Evolutionary conservation across 2,113 vertebrate genomes (phyloP).

Genomic region (Eudorcas thomsonii): DNA sequence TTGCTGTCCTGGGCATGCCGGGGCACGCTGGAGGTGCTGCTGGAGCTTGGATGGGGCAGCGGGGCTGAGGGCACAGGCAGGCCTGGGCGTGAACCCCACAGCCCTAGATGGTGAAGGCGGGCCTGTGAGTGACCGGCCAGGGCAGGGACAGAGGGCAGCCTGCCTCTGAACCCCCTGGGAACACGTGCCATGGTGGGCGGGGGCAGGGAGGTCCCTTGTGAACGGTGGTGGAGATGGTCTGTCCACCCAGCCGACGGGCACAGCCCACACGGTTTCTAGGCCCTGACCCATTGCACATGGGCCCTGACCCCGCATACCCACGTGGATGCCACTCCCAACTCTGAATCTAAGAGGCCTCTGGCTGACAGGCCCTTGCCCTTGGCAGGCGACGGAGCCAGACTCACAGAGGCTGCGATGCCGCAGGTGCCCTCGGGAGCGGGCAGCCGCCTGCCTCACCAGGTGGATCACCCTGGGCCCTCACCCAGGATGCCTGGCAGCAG

Average conservation of each 20-base stretch:
- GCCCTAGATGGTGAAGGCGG: background rate
- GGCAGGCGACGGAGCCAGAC: background rate
- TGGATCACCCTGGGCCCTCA: fast-evolving
- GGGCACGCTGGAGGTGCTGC: fast-evolving
- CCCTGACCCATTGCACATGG: fast-evolving
- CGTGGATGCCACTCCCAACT: background rate
- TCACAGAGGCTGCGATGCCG: background rate
- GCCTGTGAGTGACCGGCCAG: background rate
- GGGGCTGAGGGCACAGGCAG: fast-evolving
- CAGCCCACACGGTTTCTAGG: fast-evolving
- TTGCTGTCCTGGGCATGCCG: fast-evolving
- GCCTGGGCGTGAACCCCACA: fast-evolving
- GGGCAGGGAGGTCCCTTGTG: fast-evolving
- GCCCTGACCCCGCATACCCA: background rate
- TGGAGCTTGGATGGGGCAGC: background rate
- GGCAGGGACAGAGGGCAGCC: background rate
- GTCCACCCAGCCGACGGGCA: fast-evolving
- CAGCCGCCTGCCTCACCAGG: fast-evolving
- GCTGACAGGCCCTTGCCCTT: no score
- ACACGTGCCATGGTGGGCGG: fast-evolving
- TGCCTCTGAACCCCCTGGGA: background rate
- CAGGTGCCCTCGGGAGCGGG: background rate
- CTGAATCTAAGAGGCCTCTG: fast-evolving
- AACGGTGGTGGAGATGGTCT: fast-evolving
- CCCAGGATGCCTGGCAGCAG: fast-evolving